Base-by-base conservation (phyloP, 2,888 invertebrate genomes). In the Agrotis exclamationis region DNA sequence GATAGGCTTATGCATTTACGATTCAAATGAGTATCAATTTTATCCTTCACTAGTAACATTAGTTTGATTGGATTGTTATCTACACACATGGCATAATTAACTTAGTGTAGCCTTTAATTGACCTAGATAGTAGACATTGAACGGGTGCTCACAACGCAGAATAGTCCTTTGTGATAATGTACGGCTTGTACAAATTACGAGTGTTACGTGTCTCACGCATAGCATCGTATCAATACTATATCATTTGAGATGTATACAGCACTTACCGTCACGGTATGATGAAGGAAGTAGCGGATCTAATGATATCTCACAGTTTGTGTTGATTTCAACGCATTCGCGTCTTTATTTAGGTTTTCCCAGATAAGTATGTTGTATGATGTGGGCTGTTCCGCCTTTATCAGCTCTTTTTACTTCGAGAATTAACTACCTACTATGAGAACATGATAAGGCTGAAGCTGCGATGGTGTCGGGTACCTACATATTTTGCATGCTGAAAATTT, bases 51-150 rank as follows among this genome's bases (percentile, higher is more conserved):
- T 28, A 24, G 24, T 33, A 18, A 57, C 47, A 48, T 47, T 13
- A 28, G 24, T 57, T 24, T 51, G 39, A 56, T 48, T 51, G 28
- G 47, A 56, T 48, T 51, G 39, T 44, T 59, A 64, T 75, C 20
- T 58, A 14, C 14, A 66, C 47, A 45, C 57, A 58, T 60, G 28
- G 57, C 53, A 45, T 80, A 70, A 76, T 80, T 71, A 66, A 53
- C 56, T 7, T 16, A 33, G 20, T 67, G 57, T 33, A 64, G 51
- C 60, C 59, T 81, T 79, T 78, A 69, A 80, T 80, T 75, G 75
- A 71, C 80, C 82, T 62, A 71, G 65, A 66, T 78, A 62, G 47
- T 57, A 69, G 68, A 64, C 71, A 80, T 82, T 80, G 82, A 80
- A 63, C 62, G 18, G 18, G 20, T 57, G 60, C 47, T 53, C 51